Evolutionary conservation across 2,888 invertebrate genomes (phyloP).

Genomic region (Plemyria rubiginata): DNA sequence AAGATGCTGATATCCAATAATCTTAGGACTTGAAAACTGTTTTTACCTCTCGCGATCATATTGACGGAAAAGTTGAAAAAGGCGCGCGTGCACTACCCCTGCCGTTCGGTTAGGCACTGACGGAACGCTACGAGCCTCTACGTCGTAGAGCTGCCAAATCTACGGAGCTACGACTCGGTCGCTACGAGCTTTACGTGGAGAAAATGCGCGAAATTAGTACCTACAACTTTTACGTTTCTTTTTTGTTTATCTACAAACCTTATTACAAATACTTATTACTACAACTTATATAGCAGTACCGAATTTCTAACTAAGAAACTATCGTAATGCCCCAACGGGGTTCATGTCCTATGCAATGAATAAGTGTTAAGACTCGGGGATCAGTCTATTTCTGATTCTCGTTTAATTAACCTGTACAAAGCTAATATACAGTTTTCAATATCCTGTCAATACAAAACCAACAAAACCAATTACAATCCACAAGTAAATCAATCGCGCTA

Average conservation of each 20-base stretch:
- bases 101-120: conserved; percentile 57
- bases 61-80: conserved; percentile 63
- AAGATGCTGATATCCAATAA: too few relatives aligned
- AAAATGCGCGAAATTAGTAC: conserved; percentile 8
- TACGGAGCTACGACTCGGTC: conserved; percentile 23
- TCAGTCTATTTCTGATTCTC: too few relatives aligned
- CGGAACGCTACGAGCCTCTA: conserved; percentile 19
- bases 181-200: conserved; percentile 14
- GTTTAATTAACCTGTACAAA: neutral
- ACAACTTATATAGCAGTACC: too few relatives aligned
- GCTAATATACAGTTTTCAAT: conserved; percentile 11
- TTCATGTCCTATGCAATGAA: too few relatives aligned
- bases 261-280: too few relatives aligned
- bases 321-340: too few relatives aligned
- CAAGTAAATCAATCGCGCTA: conserved; percentile 54
- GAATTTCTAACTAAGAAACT: too few relatives aligned
- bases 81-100: conserved; percentile 60
- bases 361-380: too few relatives aligned
- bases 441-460: conserved; percentile 28
- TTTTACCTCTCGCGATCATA: conserved; percentile 73
- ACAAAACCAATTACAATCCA: conserved; percentile 48
- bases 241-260: too few relatives aligned
- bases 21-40: conserved; percentile 28
- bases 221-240: neutral
- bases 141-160: conserved; percentile 10